A percentile compares a stretch with the other conserved stretches of the same genome.
These are phyloP conservation scores for Drosophila novamexicana DNA, from an alignment of 1,140 invertebrate species.

Conservation along the genomic window DNA sequence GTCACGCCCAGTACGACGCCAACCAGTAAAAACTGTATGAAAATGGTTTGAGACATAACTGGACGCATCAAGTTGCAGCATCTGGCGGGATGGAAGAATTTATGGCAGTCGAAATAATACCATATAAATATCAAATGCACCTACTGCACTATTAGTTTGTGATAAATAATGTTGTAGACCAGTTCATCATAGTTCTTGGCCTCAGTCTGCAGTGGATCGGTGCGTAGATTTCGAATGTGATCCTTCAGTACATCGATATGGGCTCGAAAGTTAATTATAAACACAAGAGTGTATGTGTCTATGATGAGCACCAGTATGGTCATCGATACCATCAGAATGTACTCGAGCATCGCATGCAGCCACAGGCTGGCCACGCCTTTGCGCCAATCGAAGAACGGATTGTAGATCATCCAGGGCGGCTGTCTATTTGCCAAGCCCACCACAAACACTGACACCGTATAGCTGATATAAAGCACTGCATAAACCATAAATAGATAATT, in stretches of 20 bases:
- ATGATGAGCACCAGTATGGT: constrained; percentile 10
- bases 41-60: constrained; percentile 5
- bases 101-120: not conserved
- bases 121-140: not conserved
- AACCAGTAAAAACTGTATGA: constrained; percentile 26
- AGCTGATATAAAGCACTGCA: not conserved
- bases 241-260: constrained; percentile 52
- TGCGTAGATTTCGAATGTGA: constrained; percentile 45
- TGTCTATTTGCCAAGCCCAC: not conserved
- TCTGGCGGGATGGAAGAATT: not conserved
- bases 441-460: not conserved
- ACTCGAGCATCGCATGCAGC: constrained; percentile 35
- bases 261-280: constrained; percentile 29
- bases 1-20: constrained; percentile 12
- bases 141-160: constrained; percentile 44
- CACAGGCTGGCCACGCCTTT: constrained; percentile 20
- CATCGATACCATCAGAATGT: constrained; percentile 5
- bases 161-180: constrained; percentile 55
- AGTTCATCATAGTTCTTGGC: constrained; percentile 48
- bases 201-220: constrained; percentile 19
- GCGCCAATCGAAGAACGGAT: constrained; percentile 54
- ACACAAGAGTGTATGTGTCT: constrained; percentile 48
- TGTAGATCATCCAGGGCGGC: constrained; percentile 51
- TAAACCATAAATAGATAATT: not conserved
- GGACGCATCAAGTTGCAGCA: constrained; percentile 10